Base-by-base conservation (phyloP, 2,113 vertebrate species). In the Neomonachus schauinslandi region DNA sequence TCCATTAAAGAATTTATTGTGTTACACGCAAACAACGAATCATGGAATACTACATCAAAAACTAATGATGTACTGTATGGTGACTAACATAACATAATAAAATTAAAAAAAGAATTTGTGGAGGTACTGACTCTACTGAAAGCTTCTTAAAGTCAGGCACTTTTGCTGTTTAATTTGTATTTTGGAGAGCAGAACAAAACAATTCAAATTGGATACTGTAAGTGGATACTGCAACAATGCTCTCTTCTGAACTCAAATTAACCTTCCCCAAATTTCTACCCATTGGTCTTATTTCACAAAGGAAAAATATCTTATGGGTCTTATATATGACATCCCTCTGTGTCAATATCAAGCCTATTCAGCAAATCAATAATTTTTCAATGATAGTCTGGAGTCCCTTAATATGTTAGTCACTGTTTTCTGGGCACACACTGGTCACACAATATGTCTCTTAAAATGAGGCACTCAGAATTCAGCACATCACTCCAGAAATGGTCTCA, bases 301-400 rank as follows among this genome's bases (percentile, higher is more conserved):
- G 42, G n/a, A 39, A 90, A 61, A 80, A 42, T 13, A n/a, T 28
- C 61, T 49, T n/a, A 61, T 4, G 22, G 19, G 4, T 79, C 77
- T 91, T 94, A 28, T 10, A 49, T 1, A 49, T 16, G 26, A 87
- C 7, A 81, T 39, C 4, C 24, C 26, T 85, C 93, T 93, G 53
- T 88, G 39, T 81, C 39, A 49, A 15, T 72, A 49, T 77, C 9
- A 79, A 97, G 24, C 55, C 53, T 33, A 80, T 22, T 90, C 83
- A 80, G 22, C 49, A 96, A 97, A 92, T 3, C 31, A 82, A 39
- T 61, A 28, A 65, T 28, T 89, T 95, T 94, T 86, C 13, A 95
- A 51, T 51, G 1, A 92, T 9, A 71, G 12, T 57, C n/a, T 71
- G 24, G 28, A 86, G 28, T 87, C 24, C 90, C 19, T 91, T 77